phyloP scores from a whole-genome alignment of 2,797 vertebrate species.

The Galaxias olidus region DNA sequence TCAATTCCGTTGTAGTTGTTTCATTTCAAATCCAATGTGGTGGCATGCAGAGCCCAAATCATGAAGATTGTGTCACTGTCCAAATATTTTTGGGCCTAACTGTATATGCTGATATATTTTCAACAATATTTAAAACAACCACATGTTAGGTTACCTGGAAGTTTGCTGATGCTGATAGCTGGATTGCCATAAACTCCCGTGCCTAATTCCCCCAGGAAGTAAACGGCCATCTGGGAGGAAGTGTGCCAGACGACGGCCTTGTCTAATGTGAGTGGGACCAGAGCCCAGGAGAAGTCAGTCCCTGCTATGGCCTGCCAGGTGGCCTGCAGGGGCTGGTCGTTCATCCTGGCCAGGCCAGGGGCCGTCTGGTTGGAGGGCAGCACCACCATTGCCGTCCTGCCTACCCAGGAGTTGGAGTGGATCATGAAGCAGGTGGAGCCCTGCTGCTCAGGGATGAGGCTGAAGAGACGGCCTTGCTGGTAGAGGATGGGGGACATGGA shows the following conservation, averaged over 20 bases:
- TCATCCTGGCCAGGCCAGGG: not conserved
- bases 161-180: no score
- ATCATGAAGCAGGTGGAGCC: slow-evolving; percentile 15
- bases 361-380: not conserved
- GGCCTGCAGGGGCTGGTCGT: not conserved
- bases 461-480: not conserved
- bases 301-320: not conserved
- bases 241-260: slow-evolving; percentile 4
- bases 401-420: not conserved
- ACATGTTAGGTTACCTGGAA: not conserved
- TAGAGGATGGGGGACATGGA: slow-evolving; percentile 3
- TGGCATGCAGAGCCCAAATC: no score
- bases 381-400: slow-evolving; percentile 6
- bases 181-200: no score
- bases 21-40: no score
- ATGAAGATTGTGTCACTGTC: no score
- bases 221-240: slow-evolving; percentile 14
- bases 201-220: not conserved
- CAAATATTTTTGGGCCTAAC: no score
- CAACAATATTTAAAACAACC: slow-evolving; percentile 7
- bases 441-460: slow-evolving; percentile 5
- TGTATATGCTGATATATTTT: no score
- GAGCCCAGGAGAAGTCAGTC: slow-evolving; percentile 5
- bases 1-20: no score
- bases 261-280: not conserved